Evolutionary conservation across 2,797 vertebrate species (phyloP).

Genomic region (Tokudaia tokunoshimensis): DNA sequence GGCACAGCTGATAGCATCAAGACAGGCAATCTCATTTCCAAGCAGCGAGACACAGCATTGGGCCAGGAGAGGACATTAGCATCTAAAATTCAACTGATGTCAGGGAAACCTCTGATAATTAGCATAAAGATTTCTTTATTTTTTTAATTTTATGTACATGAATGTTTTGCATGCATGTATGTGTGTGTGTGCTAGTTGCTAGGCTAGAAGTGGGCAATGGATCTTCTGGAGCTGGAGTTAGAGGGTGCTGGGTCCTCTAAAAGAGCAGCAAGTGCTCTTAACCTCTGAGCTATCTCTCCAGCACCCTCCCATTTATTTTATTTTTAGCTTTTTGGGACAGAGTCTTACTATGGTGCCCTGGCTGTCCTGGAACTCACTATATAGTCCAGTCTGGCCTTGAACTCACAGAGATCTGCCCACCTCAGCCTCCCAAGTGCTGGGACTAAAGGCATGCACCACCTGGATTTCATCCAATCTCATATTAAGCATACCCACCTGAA

Average conservation of each 20-base stretch:
- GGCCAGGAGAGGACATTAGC: not conserved
- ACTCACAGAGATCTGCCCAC: not conserved
- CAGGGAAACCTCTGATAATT: not conserved
- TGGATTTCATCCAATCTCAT: not conserved
- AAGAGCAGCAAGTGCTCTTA: not conserved
- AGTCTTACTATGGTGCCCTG: not conserved
- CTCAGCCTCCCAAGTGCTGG: not conserved
- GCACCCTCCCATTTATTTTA: not conserved
- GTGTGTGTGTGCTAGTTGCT: not conserved
- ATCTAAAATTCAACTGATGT: not conserved
- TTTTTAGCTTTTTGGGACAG: not conserved
- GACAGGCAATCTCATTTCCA: not conserved
- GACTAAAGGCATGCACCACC: not conserved
- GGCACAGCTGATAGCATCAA: not conserved
- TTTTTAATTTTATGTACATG: not conserved
- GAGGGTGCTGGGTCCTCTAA: not conserved
- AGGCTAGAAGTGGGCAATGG: not conserved
- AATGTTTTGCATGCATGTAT: not conserved
- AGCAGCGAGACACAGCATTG: not conserved
- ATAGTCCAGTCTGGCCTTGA: not conserved
- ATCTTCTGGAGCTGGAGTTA: not conserved
- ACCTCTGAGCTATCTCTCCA: not conserved
- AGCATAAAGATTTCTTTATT: not conserved
- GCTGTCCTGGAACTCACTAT: not conserved
- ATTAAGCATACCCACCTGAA: slow-evolving; percentile 88